Conservation (phyloP, 1,140 invertebrate species). For the Drosophila saltans region DNA sequence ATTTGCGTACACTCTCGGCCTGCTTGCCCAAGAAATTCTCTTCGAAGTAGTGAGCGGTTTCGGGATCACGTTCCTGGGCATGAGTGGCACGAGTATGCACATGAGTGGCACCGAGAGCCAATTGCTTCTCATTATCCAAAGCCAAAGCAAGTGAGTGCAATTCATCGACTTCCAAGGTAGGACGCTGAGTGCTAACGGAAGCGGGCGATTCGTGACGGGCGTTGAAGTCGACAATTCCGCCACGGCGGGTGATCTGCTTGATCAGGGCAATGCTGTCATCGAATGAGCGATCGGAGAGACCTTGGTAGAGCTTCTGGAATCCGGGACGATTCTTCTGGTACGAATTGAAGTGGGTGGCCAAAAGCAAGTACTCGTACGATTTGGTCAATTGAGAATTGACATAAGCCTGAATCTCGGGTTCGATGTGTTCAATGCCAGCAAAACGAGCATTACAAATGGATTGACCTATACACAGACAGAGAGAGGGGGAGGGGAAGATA, state of each 20-base stretch:
- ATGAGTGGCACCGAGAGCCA: constrained; percentile 87
- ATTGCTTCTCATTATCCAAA: constrained; percentile 88
- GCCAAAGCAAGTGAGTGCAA: constrained; percentile 89
- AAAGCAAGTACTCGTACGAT: constrained; percentile 89
- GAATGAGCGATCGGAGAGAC: constrained; percentile 90
- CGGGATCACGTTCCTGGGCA: constrained; percentile 85
- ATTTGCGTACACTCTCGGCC: constrained; percentile 86
- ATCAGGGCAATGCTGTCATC: constrained; percentile 89
- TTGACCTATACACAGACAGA: constrained; percentile 22
- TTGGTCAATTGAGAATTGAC: constrained; percentile 87
- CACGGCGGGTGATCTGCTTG: constrained; percentile 90
- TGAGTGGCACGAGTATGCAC: constrained; percentile 85
- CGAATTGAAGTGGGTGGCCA: constrained; percentile 90
- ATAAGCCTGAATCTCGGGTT: constrained; percentile 84
- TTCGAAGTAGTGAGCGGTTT: constrained; percentile 89
- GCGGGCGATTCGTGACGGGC: constrained; percentile 41
- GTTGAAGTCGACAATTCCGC: constrained; percentile 83
- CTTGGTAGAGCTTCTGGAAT: constrained; percentile 89
- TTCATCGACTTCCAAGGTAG: constrained; percentile 84
- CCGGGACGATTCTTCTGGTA: constrained; percentile 90
- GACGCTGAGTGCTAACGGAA: constrained; percentile 52
- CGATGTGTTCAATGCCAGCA: constrained; percentile 86
- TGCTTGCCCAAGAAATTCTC: constrained; percentile 89
- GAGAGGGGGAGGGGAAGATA: constrained; percentile 7
- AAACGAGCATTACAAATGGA: constrained; percentile 87